phyloP scores from a whole-genome alignment of 2,797 vertebrate species.

The Myripristis jacobus region DNA sequence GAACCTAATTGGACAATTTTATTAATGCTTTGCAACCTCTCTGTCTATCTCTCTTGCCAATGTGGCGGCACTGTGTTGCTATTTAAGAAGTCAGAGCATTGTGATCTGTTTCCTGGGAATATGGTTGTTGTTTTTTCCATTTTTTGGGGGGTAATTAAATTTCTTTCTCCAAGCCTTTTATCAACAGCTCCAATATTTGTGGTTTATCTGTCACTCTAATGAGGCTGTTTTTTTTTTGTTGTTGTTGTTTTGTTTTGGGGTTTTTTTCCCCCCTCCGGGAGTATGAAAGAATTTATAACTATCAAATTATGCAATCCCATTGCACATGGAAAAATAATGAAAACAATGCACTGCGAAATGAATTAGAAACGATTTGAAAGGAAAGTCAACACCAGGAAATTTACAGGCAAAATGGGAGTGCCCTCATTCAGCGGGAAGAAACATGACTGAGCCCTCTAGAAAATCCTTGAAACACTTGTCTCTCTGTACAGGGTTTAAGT shows the following conservation, averaged over 20 bases:
- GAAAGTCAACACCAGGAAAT: slow-evolving; percentile 44
- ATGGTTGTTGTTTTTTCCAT: slow-evolving; percentile 43
- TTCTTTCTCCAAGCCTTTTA: slow-evolving; percentile 60
- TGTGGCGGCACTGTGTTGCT: slow-evolving; percentile 30
- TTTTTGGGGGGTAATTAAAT: slow-evolving; percentile 61
- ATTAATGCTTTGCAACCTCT: slow-evolving; percentile 46
- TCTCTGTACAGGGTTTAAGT: slow-evolving; percentile 15
- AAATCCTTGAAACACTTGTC: slow-evolving; percentile 45
- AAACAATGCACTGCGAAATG: slow-evolving; percentile 61
- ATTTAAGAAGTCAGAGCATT: slow-evolving; percentile 51
- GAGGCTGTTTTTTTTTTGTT: slow-evolving; percentile 50
- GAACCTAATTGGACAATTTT: slow-evolving; percentile 52
- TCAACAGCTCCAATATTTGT: slow-evolving; percentile 60
- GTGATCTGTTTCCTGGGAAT: slow-evolving; percentile 52
- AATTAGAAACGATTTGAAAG: slow-evolving; percentile 53
- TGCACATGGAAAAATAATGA: slow-evolving; percentile 58
- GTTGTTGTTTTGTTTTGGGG: too few relatives aligned
- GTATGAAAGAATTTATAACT: slow-evolving; percentile 62
- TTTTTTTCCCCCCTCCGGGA: slow-evolving; percentile 19
- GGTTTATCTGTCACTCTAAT: slow-evolving; percentile 75
- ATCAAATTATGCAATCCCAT: slow-evolving; percentile 63
- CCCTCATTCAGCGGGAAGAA: slow-evolving; percentile 23
- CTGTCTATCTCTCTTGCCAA: slow-evolving; percentile 46
- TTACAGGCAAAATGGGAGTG: slow-evolving; percentile 1
- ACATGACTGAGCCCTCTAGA: slow-evolving; percentile 37